Base-by-base conservation (phyloP, 2,113 vertebrate genomes). In the Oreotrochilus melanogaster region DNA sequence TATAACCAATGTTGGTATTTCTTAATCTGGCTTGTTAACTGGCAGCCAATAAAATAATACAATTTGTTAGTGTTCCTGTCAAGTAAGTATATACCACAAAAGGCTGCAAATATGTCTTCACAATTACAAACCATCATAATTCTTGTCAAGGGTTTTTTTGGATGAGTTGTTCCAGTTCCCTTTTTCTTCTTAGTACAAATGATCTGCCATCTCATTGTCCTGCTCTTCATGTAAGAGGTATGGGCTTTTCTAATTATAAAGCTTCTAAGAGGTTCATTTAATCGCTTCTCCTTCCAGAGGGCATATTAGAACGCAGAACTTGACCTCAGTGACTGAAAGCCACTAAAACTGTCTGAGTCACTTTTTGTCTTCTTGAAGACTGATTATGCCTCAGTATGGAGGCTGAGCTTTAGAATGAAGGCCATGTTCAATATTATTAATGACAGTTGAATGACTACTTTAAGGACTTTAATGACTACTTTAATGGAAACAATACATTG, bases 51-150 rank as follows among this genome's bases (percentile, higher is more conserved):
- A 25, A 57, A 66, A 61, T 10, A 64, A 75, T 22, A 48, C 7
- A 31, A 5, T 48, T 35, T 60, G 10, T 53, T 16, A 24, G 17
- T 39, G 48, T 84, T 62, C 30, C 28, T 28, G 12, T 43, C 30
- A 7, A 37, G 42, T 27, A 78, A 33, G 56, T 50, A 25, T 7
- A 33, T 30, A 42, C 7, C 7, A 50, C 4, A 67, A 69, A 62
- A n/a, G 35, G 5, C 3, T 24, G 3, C 54, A 93, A 73, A 15
- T 1, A 0, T 25, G 1, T 69, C 50, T 60, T 78, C 24, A 70
- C 8, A 56, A 28, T 35, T 86, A 21, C 6, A 64, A 73, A 54
- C 39, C 1, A 66, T 85, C 25, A 47, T 24, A 56, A 35, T 48
- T 3, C 65, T 86, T 56, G 10, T 71, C 17, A 61, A 70, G 39